Percentiles rank a stretch among this genome's conserved stretches.
phyloP scores from a whole-genome alignment of 2,797 vertebrate genomes.

The Eospalax fontanierii region DNA sequence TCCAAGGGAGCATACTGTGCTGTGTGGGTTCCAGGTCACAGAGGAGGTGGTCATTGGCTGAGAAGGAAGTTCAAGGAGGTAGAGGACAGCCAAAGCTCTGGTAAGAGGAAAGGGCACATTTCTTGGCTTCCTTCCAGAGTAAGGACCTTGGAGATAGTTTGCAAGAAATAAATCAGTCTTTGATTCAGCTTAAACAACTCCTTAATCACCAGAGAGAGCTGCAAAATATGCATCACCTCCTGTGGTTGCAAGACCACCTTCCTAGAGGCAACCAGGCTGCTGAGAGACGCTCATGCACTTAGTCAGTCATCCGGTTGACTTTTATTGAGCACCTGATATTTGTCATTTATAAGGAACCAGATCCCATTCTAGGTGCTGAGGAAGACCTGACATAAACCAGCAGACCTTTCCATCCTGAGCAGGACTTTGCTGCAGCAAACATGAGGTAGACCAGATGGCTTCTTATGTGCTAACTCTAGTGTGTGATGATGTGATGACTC shows the following conservation, averaged over 20 bases:
- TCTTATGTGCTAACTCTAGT: not conserved
- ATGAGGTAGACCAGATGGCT: not conserved
- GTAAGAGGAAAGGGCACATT: not conserved
- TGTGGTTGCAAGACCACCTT: not conserved
- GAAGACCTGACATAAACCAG: not conserved
- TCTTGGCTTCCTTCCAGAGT: conserved; percentile 2
- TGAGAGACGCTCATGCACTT: not conserved
- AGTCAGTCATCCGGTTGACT: not conserved
- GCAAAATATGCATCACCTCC: not conserved
- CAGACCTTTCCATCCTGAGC: not conserved
- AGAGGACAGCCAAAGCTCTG: not conserved
- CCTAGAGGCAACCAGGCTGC: not conserved
- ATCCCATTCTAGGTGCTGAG: not conserved
- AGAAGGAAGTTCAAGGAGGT: not conserved
- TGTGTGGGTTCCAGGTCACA: too few relatives aligned
- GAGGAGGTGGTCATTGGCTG: too few relatives aligned
- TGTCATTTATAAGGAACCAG: not conserved
- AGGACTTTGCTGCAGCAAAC: too few relatives aligned
- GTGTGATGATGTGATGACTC: not conserved
- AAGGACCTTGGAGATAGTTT: not conserved
- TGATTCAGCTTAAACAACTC: not conserved
- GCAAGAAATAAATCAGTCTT: not conserved
- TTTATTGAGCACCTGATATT: not conserved
- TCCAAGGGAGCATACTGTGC: too few relatives aligned
- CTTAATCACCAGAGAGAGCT: not conserved